Evolutionary conservation across 2,888 invertebrate genomes (phyloP).

Genomic region (Galerucella pusilla): DNA sequence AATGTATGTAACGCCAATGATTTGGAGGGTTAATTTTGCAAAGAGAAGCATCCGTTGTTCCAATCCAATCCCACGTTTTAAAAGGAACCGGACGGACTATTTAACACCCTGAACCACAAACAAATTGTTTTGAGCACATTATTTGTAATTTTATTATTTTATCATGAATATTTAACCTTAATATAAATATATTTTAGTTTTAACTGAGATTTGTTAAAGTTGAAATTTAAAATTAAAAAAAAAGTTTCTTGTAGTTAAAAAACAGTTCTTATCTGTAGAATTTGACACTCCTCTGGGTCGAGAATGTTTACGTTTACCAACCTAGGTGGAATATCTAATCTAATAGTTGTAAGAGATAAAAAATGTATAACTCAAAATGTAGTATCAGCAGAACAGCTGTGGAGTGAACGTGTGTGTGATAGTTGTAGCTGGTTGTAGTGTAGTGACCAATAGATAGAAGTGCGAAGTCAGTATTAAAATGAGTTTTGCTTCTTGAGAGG

Average conservation of each 20-base stretch:
- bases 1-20: not conserved
- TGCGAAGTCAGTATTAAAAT: slow-evolving; percentile 1
- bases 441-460: not conserved
- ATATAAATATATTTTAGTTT: too few relatives aligned
- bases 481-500: not conserved
- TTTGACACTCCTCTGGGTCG: not conserved
- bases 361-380: not conserved
- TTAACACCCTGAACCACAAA: not conserved
- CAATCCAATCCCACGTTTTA: not conserved
- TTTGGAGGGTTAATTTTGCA: slow-evolving; percentile 1
- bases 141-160: not conserved
- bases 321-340: not conserved
- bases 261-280: not conserved
- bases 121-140: too few relatives aligned
- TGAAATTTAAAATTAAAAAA: too few relatives aligned
- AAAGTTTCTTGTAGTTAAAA: not conserved
- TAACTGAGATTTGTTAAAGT: too few relatives aligned
- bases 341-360: slow-evolving; percentile 1
- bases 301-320: not conserved
- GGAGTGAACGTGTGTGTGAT: not conserved
- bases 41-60: not conserved
- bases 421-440: not conserved
- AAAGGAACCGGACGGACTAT: not conserved
- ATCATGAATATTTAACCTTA: not conserved
- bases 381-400: not conserved